Base-by-base conservation (phyloP, 2,888 invertebrate genomes). In the Ophion ellenae region DNA sequence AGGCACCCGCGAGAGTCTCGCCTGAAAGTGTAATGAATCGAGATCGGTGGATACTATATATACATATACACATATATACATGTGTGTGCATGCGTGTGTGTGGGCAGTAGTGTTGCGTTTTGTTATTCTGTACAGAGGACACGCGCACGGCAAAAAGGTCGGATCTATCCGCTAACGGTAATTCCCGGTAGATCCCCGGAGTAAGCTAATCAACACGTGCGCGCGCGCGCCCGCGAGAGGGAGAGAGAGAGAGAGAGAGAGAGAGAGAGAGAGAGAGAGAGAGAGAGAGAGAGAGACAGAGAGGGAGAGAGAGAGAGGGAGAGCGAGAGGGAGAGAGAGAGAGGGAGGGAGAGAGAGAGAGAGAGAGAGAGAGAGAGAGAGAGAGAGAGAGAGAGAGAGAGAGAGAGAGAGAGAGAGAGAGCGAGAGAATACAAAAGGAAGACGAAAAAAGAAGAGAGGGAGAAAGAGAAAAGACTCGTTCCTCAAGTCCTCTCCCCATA, bases 391-490 rank as follows among this genome's bases (percentile, higher is more conserved):
- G 47, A 53, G 28, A 53, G 28, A 17, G 28, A 59, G 59, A 63
- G 61, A 45, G 63, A 67, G 63, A 32, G 40, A 57, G 74, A 74
- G 78, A 85, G 85, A 79, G 66, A 85, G 85, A 87, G 79, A 61
- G 1, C 4, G 5, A 53, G 53, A 83, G 75, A 81, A 77, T 77
- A 66, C 57, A 70, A 36, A 78, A 77, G 28, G 40, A 83, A 78
- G 81, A 78, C 77, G n/a, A 66, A 47, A 74, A 28, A 80, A 75
- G 36, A 45, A 70, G 53, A 64, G 53, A 70, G 70, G 70, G 64
- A 63, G 40, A 57, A 80, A 69, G 82, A 85, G 84, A 83, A 73
- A 86, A 87, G 88, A 88, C 88, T 88, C 83, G 88, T 88, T 87
- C 75, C 86, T 84, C 85, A 69, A 77, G 75, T 76, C 76, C 53